Conservation (phyloP, 1,140 invertebrate species). For the Neuroterus valhalla region DNA sequence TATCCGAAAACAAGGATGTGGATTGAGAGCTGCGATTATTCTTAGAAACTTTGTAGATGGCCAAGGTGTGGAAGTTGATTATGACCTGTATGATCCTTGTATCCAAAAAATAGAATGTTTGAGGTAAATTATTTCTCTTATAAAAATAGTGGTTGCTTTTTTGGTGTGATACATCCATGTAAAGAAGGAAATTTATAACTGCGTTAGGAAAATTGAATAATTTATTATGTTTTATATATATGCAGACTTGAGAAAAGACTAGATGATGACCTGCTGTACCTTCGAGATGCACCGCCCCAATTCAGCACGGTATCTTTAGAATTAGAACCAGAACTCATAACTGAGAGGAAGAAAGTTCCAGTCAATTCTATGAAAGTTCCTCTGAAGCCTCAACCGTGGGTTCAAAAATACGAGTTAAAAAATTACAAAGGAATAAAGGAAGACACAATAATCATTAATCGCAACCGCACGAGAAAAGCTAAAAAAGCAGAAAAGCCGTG, state of each 20-base stretch:
- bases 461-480: constrained; percentile 79
- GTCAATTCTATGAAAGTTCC: constrained; percentile 90
- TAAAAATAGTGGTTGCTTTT: constrained; percentile 30
- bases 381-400: constrained; percentile 91
- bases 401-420: constrained; percentile 88
- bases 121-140: constrained; percentile 55
- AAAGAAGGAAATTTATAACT: constrained; percentile 14
- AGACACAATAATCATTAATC: constrained; percentile 75
- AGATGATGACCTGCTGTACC: constrained; percentile 92
- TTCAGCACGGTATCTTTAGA: constrained; percentile 95
- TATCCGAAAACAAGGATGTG: constrained; percentile 87
- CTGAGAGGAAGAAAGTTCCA: constrained; percentile 87
- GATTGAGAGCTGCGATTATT: constrained; percentile 88
- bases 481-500: constrained; percentile 80
- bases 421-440: constrained; percentile 86
- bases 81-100: constrained; percentile 95
- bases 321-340: constrained; percentile 88
- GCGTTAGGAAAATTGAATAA: constrained; percentile 11
- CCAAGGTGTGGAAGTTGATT: constrained; percentile 91
- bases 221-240: constrained; percentile 71
- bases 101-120: constrained; percentile 88
- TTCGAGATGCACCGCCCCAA: constrained; percentile 94
- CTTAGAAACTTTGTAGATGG: constrained; percentile 95
- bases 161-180: constrained; percentile 12
- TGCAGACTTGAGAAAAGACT: constrained; percentile 93